Percentiles rank a stretch among this genome's conserved stretches.
Conservation (phyloP, 2,888 invertebrate genomes). For the Diarsia mendica region DNA sequence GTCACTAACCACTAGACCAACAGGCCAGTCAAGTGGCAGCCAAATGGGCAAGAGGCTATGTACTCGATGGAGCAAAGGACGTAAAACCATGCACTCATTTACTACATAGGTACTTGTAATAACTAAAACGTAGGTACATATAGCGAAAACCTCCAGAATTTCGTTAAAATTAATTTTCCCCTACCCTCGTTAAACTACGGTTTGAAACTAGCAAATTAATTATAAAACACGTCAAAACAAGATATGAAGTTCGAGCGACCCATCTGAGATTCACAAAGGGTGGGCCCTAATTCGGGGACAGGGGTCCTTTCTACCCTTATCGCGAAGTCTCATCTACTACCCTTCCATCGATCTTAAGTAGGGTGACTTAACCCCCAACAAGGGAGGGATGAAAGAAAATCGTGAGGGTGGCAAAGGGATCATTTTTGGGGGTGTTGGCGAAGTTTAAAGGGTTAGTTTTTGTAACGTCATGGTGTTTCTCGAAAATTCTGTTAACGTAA, state of each 20-base stretch:
- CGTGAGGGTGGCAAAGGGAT: slow-evolving; percentile 81
- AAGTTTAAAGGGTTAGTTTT: slow-evolving; percentile 86
- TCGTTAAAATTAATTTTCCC: slow-evolving; percentile 81
- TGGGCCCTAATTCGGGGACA: slow-evolving; percentile 83
- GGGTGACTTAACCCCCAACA: slow-evolving; percentile 87
- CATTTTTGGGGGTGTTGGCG: slow-evolving; percentile 75
- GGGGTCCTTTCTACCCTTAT: slow-evolving; percentile 84
- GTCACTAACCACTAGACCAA: too few species aligned
- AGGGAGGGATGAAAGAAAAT: slow-evolving; percentile 88
- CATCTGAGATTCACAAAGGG: slow-evolving; percentile 88
- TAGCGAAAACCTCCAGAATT: slow-evolving; percentile 63
- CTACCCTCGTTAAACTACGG: slow-evolving; percentile 86
- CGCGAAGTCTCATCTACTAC: slow-evolving; percentile 86
- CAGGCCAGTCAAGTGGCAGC: too few species aligned
- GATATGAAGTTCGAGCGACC: slow-evolving; percentile 84
- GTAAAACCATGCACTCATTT: slow-evolving; percentile 7
- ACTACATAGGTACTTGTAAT: slow-evolving; percentile 37
- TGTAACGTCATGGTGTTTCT: slow-evolving; percentile 78
- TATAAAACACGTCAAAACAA: slow-evolving; percentile 90
- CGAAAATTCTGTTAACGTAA: slow-evolving; percentile 60
- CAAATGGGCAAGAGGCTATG: too few species aligned
- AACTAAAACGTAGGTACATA: slow-evolving; percentile 41
- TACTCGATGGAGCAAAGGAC: background rate
- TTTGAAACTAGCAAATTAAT: slow-evolving; percentile 90
- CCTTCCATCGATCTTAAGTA: slow-evolving; percentile 90